Percentiles rank a stretch among this genome's conserved stretches.
Conservation (phyloP, 2,888 invertebrate species). For the Drosophila paramelanica region DNA sequence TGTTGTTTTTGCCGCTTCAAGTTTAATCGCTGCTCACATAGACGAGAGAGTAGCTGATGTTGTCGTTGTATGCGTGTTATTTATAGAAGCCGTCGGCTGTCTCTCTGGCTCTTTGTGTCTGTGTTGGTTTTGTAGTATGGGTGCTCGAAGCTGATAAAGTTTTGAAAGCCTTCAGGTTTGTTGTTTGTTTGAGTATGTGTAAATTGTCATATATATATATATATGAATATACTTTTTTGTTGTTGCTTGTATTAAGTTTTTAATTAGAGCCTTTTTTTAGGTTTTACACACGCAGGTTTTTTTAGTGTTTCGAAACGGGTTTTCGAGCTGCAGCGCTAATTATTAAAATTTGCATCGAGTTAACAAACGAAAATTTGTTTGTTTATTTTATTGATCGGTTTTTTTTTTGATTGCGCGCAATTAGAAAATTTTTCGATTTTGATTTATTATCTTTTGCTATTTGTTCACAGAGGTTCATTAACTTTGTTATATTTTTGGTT, state of each 20-base stretch:
- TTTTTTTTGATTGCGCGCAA: slow-evolving; percentile 24
- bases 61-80: slow-evolving; percentile 61
- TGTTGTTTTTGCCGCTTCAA: slow-evolving; percentile 34
- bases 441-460: slow-evolving; percentile 18
- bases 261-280: slow-evolving; percentile 40
- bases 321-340: slow-evolving; percentile 58
- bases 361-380: slow-evolving; percentile 48
- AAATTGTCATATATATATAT: slow-evolving; percentile 15
- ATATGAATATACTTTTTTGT: slow-evolving; percentile 2
- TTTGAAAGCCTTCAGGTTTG: slow-evolving; percentile 44
- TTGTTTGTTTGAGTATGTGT: slow-evolving; percentile 19
- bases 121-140: slow-evolving; percentile 16
- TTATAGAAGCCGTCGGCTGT: slow-evolving; percentile 31
- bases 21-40: slow-evolving; percentile 59
- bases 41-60: slow-evolving; percentile 39
- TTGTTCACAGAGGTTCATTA: slow-evolving; percentile 14
- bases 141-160: slow-evolving; percentile 61
- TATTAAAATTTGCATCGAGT: slow-evolving; percentile 60
- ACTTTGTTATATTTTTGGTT: slow-evolving; percentile 18
- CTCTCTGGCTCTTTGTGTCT: slow-evolving; percentile 4
- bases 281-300: slow-evolving; percentile 39
- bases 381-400: slow-evolving; percentile 14
- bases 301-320: slow-evolving; percentile 41
- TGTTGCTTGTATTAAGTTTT: slow-evolving; percentile 38
- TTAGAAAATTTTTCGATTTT: slow-evolving; percentile 1